Conservation (phyloP, 2,113 vertebrate species). For the Ondatra zibethicus region DNA sequence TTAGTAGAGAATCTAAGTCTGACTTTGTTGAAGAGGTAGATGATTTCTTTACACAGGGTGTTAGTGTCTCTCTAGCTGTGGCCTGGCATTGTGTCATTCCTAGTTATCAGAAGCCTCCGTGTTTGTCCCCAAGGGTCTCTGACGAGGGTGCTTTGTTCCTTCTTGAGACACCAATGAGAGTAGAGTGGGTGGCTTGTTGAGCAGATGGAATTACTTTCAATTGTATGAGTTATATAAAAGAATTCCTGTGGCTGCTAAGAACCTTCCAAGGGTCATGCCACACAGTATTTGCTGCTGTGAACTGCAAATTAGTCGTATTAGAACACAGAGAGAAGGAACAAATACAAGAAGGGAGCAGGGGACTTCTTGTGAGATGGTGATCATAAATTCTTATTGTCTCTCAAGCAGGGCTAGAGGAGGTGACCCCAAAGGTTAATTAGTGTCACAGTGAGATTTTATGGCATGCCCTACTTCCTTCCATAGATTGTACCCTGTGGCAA, state of each 20-base stretch:
- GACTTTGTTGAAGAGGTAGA: background rate
- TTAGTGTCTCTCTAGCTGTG: background rate
- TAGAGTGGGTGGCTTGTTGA: slow-evolving; percentile 7
- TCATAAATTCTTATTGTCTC: slow-evolving; percentile 17
- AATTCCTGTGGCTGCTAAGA: slow-evolving; percentile 61
- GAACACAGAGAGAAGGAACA: background rate
- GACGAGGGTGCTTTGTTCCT: slow-evolving; percentile 26
- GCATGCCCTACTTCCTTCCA: slow-evolving; percentile 8
- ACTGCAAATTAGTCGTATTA: background rate
- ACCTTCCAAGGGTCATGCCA: background rate
- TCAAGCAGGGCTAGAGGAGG: background rate
- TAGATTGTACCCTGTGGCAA: slow-evolving; percentile 6
- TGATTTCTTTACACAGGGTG: background rate
- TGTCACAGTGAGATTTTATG: slow-evolving; percentile 53
- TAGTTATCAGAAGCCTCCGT: background rate
- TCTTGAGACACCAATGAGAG: slow-evolving; percentile 30
- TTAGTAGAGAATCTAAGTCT: background rate
- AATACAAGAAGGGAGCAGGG: background rate
- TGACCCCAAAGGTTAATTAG: slow-evolving; percentile 62
- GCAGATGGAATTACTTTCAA: slow-evolving; percentile 18
- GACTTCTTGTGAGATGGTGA: background rate
- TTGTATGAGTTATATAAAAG: background rate
- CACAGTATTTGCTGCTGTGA: background rate
- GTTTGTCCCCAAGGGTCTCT: slow-evolving; percentile 41
- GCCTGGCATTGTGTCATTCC: slow-evolving; percentile 25